These are phyloP conservation scores for Hemibates koningsi DNA, from an alignment of 2,113 vertebrate genomes.

Conservation along the genomic window DNA sequence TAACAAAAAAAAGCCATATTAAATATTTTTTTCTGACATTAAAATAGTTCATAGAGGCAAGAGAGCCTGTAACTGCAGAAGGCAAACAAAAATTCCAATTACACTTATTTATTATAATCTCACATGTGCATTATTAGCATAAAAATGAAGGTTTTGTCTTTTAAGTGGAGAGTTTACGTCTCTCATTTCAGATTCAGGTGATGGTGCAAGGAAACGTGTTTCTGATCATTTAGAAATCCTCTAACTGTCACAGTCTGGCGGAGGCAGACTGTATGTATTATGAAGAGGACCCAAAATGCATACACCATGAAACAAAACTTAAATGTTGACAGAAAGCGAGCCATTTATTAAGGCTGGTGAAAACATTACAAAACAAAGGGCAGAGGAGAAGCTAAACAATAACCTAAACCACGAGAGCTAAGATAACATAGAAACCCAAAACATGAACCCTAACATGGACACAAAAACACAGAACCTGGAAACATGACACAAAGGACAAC, in stretches of 20 bases:
- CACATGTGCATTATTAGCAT: not conserved
- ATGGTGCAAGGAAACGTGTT: not conserved
- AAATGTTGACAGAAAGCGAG: no score
- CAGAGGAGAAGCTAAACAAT: no score
- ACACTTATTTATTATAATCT: not conserved
- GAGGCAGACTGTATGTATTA: no score
- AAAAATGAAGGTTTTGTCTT: not conserved
- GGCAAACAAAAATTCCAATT: not conserved
- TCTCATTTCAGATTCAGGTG: not conserved
- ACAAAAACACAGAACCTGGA: no score
- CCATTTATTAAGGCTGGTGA: no score
- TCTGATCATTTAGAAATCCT: not conserved
- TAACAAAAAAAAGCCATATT: not conserved
- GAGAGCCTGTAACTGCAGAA: not conserved
- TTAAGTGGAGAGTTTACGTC: not conserved
- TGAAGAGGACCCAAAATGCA: no score
- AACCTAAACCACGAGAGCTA: no score
- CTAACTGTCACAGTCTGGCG: not conserved
- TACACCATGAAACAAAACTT: no score
- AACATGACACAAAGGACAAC: no score
- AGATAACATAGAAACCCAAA: no score
- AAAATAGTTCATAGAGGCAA: not conserved
- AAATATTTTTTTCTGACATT: not conserved
- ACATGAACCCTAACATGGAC: no score
- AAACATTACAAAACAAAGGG: no score